These are phyloP conservation scores for Zaprionus inermis DNA, from an alignment of 1,140 invertebrate genomes.

Conservation along the genomic window DNA sequence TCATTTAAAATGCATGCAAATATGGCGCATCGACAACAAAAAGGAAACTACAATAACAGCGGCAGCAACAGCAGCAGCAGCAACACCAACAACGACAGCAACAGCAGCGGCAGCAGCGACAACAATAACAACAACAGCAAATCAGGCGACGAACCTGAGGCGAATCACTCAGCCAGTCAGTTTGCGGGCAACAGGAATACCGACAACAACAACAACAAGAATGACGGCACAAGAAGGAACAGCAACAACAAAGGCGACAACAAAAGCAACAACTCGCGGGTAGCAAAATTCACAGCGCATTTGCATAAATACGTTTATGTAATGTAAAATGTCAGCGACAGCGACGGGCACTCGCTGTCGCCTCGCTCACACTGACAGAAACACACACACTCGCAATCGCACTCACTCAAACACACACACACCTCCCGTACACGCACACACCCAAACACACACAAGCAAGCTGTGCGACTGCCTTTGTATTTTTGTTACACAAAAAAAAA, in stretches of 20 bases:
- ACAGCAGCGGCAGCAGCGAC: not conserved
- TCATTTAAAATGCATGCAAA: slow-evolving; percentile 83
- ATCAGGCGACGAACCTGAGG: slow-evolving; percentile 11
- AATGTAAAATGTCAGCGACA: slow-evolving; percentile 80
- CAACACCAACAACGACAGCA: slow-evolving; percentile 12
- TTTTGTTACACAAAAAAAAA: not conserved
- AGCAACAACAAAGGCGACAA: slow-evolving; percentile 9
- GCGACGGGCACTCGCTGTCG: slow-evolving; percentile 56
- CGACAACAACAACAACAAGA: slow-evolving; percentile 16
- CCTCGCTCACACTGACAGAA: not conserved
- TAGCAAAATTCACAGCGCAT: slow-evolving; percentile 69
- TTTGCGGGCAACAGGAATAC: slow-evolving; percentile 49
- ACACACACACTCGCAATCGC: not conserved
- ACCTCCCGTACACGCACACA: slow-evolving; percentile 13
- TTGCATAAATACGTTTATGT: slow-evolving; percentile 81
- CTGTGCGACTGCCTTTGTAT: slow-evolving; percentile 34
- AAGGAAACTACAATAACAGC: slow-evolving; percentile 20
- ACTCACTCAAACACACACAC: not conserved
- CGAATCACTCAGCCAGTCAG: slow-evolving; percentile 54
- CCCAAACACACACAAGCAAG: too few species aligned
- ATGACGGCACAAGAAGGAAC: slow-evolving; percentile 6
- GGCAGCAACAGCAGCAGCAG: slow-evolving; percentile 17
- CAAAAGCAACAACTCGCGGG: slow-evolving; percentile 47
- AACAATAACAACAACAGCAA: slow-evolving; percentile 23
- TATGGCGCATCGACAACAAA: slow-evolving; percentile 68